phyloP scores from a whole-genome alignment of 2,797 vertebrate genomes.

The Manis pentadactyla region DNA sequence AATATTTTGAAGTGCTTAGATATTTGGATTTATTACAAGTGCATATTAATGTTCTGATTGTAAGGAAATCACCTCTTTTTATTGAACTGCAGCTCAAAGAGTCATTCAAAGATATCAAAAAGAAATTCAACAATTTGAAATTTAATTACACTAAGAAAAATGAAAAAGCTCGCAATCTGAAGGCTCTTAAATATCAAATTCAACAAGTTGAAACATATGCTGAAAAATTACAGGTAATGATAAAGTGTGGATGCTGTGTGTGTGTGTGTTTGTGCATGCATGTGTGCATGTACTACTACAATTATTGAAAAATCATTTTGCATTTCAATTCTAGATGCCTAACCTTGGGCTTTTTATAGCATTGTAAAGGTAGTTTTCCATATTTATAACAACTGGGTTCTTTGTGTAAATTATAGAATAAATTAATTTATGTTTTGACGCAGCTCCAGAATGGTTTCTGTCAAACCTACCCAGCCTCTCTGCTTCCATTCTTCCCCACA shows the following conservation, averaged over 20 bases:
- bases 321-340: neutral
- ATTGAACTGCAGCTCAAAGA: conserved; percentile 89
- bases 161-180: conserved; percentile 91
- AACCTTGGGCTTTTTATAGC: neutral
- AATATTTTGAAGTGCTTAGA: conserved; percentile 27
- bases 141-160: conserved; percentile 93
- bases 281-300: neutral
- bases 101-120: conserved; percentile 93
- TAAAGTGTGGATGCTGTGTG: neutral
- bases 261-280: fast-evolving
- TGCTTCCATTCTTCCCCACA: neutral
- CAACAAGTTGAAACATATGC: conserved; percentile 90
- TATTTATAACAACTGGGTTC: conserved; percentile 19
- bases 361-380: neutral
- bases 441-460: conserved; percentile 19
- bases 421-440: neutral
- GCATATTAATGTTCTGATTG: conserved; percentile 47
- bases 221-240: conserved; percentile 91
- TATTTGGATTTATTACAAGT: conserved; percentile 32
- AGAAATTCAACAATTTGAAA: conserved; percentile 94
- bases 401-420: conserved; percentile 14
- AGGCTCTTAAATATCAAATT: conserved; percentile 91
- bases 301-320: conserved; percentile 44
- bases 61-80: conserved; percentile 57
- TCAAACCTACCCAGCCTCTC: neutral